A percentile compares a stretch with the other conserved stretches of the same genome.
These are phyloP conservation scores for Gorsachius goisagi DNA, from an alignment of 2,113 vertebrate species.

Conservation along the genomic window DNA sequence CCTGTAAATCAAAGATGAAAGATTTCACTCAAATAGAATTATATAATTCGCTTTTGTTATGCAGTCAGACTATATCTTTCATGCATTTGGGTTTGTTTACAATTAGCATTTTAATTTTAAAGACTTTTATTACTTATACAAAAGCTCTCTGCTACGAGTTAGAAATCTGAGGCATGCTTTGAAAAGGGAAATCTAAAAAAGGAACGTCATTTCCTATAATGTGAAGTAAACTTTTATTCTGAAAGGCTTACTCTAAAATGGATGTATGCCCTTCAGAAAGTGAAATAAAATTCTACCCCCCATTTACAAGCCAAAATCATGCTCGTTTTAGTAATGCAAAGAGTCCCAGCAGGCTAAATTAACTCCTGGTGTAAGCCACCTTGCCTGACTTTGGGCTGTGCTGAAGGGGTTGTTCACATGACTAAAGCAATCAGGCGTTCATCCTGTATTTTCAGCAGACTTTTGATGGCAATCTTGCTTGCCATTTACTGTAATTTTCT, in stretches of 20 bases:
- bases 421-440: conserved; percentile 38
- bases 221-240: conserved; percentile 68
- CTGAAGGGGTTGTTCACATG: conserved; percentile 9
- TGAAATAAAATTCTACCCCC: conserved; percentile 57
- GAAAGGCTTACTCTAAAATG: conserved; percentile 56
- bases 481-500: conserved; percentile 37
- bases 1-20: conserved; percentile 86
- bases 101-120: conserved; percentile 83
- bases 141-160: conserved; percentile 70
- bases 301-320: conserved; percentile 42
- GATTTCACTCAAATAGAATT: conserved; percentile 87
- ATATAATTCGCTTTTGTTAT: conserved; percentile 84
- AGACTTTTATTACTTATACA: conserved; percentile 79
- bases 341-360: conserved; percentile 40
- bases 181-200: conserved; percentile 72
- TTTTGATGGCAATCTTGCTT: conserved; percentile 17
- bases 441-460: conserved; percentile 41
- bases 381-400: background rate
- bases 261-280: conserved; percentile 54
- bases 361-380: conserved; percentile 37
- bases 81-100: conserved; percentile 77
- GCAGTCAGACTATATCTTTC: conserved; percentile 73
- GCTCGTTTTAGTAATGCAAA: conserved; percentile 21
- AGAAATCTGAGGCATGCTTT: conserved; percentile 76
- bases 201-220: conserved; percentile 67